Conservation (phyloP, 2,113 vertebrate genomes). For the Elgaria multicarinata region DNA sequence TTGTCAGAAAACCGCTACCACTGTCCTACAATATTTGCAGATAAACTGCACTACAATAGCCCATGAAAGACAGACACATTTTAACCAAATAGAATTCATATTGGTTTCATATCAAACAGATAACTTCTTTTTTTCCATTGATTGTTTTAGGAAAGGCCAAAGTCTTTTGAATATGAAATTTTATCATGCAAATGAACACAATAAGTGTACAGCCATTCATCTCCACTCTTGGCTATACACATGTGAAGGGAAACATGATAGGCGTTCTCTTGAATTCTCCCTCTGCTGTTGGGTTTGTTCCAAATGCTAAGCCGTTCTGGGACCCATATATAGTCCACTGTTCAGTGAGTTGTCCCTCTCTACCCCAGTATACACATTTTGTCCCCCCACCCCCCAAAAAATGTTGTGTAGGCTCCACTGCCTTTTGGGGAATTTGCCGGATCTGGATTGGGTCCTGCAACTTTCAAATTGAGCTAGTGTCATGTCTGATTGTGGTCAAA, state of each 20-base stretch:
- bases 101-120: not conserved
- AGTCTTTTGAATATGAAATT: not conserved
- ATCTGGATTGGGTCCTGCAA: not conserved
- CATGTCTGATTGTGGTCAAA: slow-evolving; percentile 31
- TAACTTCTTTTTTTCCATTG: not conserved
- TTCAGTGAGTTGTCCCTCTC: not conserved
- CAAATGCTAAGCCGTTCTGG: not conserved
- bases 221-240: not conserved
- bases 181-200: not conserved
- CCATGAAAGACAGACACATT: no score
- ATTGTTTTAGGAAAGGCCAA: not conserved
- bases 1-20: no score
- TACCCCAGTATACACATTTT: not conserved
- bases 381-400: no score
- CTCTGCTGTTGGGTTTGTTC: no score
- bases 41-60: no score
- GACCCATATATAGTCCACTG: not conserved
- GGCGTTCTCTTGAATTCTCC: not conserved
- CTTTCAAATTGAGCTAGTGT: not conserved
- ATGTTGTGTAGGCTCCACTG: no score
- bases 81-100: not conserved
- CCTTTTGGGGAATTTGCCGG: not conserved
- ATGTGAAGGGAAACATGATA: not conserved
- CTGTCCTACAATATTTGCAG: no score
- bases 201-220: not conserved